A percentile compares a stretch with the other conserved stretches of the same genome.
Conservation (phyloP, 2,113 vertebrate genomes). For the Gulo gulo region DNA sequence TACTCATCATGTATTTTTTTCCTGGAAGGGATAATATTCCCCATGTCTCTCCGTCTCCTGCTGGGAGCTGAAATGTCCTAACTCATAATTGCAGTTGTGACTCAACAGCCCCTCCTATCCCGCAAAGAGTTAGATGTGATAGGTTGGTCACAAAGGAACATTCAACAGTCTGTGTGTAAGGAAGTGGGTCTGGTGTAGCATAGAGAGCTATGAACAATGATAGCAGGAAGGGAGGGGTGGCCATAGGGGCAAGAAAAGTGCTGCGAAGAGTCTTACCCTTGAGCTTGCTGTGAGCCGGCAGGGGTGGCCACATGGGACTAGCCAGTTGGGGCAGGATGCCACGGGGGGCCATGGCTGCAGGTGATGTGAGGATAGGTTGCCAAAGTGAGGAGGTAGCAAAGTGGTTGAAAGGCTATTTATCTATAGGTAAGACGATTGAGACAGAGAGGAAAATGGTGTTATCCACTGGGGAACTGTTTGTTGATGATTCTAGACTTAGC, state of each 20-base stretch:
- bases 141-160: not conserved
- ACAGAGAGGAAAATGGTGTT: not conserved
- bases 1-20: not conserved
- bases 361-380: not conserved
- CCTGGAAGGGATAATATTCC: not conserved
- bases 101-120: not conserved
- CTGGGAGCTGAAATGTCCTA: not conserved
- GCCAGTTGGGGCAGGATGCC: not conserved
- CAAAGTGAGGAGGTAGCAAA: not conserved
- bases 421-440: not conserved
- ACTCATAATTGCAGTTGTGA: not conserved
- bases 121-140: not conserved
- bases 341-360: not conserved
- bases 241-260: not conserved
- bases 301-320: not conserved
- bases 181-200: not conserved
- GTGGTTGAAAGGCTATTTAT: not conserved
- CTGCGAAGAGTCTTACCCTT: not conserved
- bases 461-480: not conserved
- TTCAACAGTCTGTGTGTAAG: not conserved
- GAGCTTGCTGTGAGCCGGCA: not conserved
- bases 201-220: not conserved
- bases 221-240: too few relatives aligned
- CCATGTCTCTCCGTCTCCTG: not conserved
- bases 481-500: not conserved